Base-by-base conservation (phyloP, 2,888 invertebrate species). In the Drosophila greeni region DNA sequence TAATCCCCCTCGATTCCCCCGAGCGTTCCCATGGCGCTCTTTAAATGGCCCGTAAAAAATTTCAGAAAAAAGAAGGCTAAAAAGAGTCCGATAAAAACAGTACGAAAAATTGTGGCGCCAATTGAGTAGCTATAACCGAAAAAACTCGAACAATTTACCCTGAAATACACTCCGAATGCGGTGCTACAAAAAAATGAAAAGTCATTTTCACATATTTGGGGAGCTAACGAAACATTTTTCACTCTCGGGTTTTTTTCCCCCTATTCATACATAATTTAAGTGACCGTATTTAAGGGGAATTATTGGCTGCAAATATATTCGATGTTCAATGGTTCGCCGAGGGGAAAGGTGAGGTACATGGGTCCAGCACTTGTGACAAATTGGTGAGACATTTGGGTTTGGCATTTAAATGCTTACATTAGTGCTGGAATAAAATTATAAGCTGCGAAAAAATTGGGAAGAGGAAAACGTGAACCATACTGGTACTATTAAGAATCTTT, bases 261-360 rank as follows among this genome's bases (percentile, higher is more conserved):
- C 56, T 40, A 48, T 49, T 40, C 59, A 54, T 85, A 70, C 75
- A 79, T 79, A 74, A 79, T 85, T 79, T 74, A 79, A 80, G 53
- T 72, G 64, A 42, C 40, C 75, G 84, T 72, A 81, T 85, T 79
- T 83, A 83, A 74, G 62, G 60, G 78, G 79, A 81, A 81, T 83
- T 85, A 85, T 85, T 83, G 85, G 66, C 82, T 81, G 72, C 60
- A 37, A 47, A 64, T 47, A 31, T 47, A 47, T 29, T 47, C 45
- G 29, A 71, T 76, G 69, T 62, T 72, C 53, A 47, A 52, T 40
- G 51, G 65, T 53, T 20, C 23, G 20, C 20, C 11, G 11, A 3
- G 36, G 26, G 20, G 3, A n/a, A 24, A 39, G 14, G 31, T 26
- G 12, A 14, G 36, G 33, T 14, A 33, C 31, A 33, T 39, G 33